phyloP scores from a whole-genome alignment of 2,888 invertebrate genomes.

The Nomada flava region DNA sequence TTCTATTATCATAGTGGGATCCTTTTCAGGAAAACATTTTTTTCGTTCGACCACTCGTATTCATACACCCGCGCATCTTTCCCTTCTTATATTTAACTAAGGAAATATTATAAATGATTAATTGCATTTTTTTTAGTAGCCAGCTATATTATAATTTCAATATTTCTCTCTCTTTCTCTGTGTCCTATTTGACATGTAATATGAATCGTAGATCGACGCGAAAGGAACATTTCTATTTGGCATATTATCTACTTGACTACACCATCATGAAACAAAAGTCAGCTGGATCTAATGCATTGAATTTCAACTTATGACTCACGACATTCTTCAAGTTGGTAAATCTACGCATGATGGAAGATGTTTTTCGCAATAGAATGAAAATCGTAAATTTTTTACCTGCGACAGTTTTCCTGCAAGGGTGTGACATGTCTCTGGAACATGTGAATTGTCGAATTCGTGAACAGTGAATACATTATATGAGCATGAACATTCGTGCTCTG shows the following conservation, averaged over 20 bases:
- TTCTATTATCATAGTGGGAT: neutral
- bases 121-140: constrained; percentile 47
- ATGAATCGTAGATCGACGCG: neutral
- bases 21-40: constrained; percentile 23
- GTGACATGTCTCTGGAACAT: too few relatives aligned
- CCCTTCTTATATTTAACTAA: constrained; percentile 25
- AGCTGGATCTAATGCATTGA: too few relatives aligned
- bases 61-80: constrained; percentile 9
- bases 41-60: constrained; percentile 18
- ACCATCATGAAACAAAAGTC: too few relatives aligned
- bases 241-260: too few relatives aligned
- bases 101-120: constrained; percentile 58
- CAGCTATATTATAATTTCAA: constrained; percentile 29
- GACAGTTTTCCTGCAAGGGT: too few relatives aligned
- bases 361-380: too few relatives aligned
- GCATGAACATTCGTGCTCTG: neutral
- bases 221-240: neutral
- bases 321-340: too few relatives aligned
- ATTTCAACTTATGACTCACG: too few relatives aligned
- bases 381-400: too few relatives aligned
- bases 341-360: too few relatives aligned
- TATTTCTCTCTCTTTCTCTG: constrained; percentile 29
- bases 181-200: neutral
- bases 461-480: too few relatives aligned
- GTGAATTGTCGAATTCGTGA: too few relatives aligned